Evolutionary conservation across 1,140 invertebrate genomes (phyloP).

Genomic region (Brachionus rotundiformis): DNA sequence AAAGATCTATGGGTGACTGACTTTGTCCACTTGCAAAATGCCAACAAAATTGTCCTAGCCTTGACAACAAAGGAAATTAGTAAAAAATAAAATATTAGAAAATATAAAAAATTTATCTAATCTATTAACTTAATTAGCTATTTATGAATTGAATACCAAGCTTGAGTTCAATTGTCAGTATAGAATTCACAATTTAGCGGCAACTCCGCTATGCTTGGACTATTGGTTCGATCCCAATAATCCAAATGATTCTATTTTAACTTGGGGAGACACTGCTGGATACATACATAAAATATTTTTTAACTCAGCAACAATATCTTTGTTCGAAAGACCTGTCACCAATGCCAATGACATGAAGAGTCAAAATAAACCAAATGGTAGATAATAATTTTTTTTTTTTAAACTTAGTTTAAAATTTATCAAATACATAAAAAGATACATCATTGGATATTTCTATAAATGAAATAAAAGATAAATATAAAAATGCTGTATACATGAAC

Average conservation of each 20-base stretch:
- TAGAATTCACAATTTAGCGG: slow-evolving; percentile 59
- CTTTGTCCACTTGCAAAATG: slow-evolving; percentile 61
- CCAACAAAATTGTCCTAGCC: slow-evolving; percentile 64
- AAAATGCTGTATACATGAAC: slow-evolving; percentile 58
- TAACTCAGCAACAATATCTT: slow-evolving; percentile 60
- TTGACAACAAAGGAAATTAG: slow-evolving; percentile 65
- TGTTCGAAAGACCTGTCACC: slow-evolving; percentile 61
- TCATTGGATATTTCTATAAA: slow-evolving; percentile 59
- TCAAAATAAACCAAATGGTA: slow-evolving; percentile 26
- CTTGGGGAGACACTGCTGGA: slow-evolving; percentile 63
- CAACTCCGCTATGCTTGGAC: slow-evolving; percentile 62
- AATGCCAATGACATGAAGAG: slow-evolving; percentile 60
- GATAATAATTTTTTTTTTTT: neutral
- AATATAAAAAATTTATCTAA: too few relatives aligned
- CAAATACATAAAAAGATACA: too few relatives aligned
- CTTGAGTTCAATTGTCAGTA: slow-evolving; percentile 63
- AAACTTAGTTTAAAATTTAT: too few relatives aligned
- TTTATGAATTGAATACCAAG: slow-evolving; percentile 64
- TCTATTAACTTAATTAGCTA: slow-evolving; percentile 56
- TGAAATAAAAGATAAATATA: slow-evolving; percentile 58
- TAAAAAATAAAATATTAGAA: too few relatives aligned
- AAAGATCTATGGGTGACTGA: slow-evolving; percentile 64
- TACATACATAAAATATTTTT: slow-evolving; percentile 61
- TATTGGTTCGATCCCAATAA: slow-evolving; percentile 64
- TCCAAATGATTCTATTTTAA: slow-evolving; percentile 61